Conservation (phyloP, 2,797 vertebrate species). For the Cirrhinus molitorella region DNA sequence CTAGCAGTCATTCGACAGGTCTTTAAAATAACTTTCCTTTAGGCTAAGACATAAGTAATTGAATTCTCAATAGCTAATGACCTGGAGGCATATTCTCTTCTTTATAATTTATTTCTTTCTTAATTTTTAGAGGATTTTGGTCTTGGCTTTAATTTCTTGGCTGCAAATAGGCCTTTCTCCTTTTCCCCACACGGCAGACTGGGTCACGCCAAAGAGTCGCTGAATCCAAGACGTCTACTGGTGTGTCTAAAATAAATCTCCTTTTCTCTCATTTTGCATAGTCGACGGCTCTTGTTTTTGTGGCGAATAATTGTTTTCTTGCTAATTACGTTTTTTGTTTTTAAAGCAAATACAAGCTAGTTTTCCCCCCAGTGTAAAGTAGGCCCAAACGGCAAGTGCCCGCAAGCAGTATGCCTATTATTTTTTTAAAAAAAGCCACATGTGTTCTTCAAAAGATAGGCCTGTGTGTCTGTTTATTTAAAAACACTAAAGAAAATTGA, state of each 20-base stretch:
- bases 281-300: neutral
- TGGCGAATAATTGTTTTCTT: conserved; percentile 1
- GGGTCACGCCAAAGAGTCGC: conserved; percentile 33
- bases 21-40: conserved; percentile 14
- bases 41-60: conserved; percentile 10
- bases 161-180: conserved; percentile 8
- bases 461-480: neutral
- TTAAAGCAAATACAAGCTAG: neutral
- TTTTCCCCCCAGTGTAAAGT: neutral
- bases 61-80: neutral
- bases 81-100: neutral
- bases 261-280: neutral
- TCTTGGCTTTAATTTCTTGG: conserved; percentile 46
- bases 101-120: neutral
- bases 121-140: conserved; percentile 2
- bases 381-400: neutral
- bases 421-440: neutral
- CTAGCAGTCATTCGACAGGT: conserved; percentile 12
- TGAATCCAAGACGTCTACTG: conserved; percentile 24
- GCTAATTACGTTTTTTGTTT: neutral
- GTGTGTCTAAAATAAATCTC: conserved; percentile 9
- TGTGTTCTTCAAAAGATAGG: neutral
- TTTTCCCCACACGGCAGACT: conserved; percentile 14
- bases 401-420: neutral
- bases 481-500: neutral